Evolutionary conservation across 1,140 invertebrate species (phyloP).

Genomic region (Pomacea maculata): DNA sequence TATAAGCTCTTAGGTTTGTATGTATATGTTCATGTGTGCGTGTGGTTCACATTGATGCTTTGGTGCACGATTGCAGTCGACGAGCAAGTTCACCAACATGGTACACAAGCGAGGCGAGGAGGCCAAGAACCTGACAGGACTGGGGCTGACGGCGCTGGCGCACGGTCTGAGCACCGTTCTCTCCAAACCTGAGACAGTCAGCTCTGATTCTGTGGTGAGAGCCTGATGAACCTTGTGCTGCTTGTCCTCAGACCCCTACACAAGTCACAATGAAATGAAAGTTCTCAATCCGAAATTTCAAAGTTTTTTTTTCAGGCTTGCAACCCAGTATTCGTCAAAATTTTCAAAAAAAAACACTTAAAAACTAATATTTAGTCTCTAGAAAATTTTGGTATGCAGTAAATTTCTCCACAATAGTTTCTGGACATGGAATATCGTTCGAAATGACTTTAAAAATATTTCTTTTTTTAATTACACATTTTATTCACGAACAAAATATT

Average conservation of each 20-base stretch:
- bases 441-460: no score
- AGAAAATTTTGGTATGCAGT: no score
- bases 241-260: background rate
- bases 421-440: no score
- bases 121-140: background rate
- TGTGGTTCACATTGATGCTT: background rate
- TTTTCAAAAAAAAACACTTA: background rate
- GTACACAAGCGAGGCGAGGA: background rate
- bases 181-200: background rate
- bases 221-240: background rate
- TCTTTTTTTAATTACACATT: no score
- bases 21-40: background rate
- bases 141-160: background rate
- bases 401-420: no score
- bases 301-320: background rate
- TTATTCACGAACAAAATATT: no score
- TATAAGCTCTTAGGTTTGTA: no score
- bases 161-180: background rate
- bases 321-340: background rate
- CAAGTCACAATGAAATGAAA: no score
- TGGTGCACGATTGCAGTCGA: background rate
- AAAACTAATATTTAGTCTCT: background rate
- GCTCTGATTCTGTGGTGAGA: background rate
- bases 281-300: no score
- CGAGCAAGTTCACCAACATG: background rate